phyloP scores from a whole-genome alignment of 2,113 vertebrate species.

The Percina caprodes region DNA sequence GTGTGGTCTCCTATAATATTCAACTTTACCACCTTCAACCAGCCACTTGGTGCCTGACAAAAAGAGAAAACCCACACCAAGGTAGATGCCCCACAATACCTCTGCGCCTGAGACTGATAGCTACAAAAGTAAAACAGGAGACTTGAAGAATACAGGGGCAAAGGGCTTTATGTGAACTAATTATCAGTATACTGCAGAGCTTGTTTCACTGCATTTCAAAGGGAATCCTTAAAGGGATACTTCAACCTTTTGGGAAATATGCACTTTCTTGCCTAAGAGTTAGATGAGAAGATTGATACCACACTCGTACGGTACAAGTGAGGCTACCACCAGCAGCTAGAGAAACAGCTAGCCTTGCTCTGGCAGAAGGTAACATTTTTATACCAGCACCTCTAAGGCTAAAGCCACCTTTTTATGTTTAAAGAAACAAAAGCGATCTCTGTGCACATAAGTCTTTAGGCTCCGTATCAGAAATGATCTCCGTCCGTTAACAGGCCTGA shows the following conservation, averaged over 20 bases:
- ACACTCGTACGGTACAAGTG: too few relatives aligned
- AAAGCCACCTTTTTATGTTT: too few relatives aligned
- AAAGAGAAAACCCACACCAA: conserved; percentile 15
- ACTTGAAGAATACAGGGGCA: neutral
- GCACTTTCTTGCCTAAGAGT: neutral
- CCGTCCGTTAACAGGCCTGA: too few relatives aligned
- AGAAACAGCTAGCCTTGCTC: neutral
- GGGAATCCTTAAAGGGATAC: conserved; percentile 8
- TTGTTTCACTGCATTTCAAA: conserved; percentile 22
- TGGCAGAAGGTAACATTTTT: neutral
- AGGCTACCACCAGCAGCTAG: neutral
- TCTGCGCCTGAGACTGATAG: neutral
- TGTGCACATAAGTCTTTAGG: too few relatives aligned
- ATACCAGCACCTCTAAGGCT: neutral
- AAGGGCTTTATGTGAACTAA: neutral
- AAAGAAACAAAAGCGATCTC: too few relatives aligned
- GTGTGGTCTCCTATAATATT: conserved; percentile 4
- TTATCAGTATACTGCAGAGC: neutral
- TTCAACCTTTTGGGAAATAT: neutral
- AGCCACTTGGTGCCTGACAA: conserved; percentile 1
- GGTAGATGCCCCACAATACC: neutral
- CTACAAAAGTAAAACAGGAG: neutral
- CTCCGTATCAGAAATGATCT: too few relatives aligned
- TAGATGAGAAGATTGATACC: too few relatives aligned
- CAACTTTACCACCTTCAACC: neutral